Percentiles rank a stretch among this genome's conserved stretches.
phyloP scores from a whole-genome alignment of 2,113 vertebrate genomes.

The Malaclemys terrapin region DNA sequence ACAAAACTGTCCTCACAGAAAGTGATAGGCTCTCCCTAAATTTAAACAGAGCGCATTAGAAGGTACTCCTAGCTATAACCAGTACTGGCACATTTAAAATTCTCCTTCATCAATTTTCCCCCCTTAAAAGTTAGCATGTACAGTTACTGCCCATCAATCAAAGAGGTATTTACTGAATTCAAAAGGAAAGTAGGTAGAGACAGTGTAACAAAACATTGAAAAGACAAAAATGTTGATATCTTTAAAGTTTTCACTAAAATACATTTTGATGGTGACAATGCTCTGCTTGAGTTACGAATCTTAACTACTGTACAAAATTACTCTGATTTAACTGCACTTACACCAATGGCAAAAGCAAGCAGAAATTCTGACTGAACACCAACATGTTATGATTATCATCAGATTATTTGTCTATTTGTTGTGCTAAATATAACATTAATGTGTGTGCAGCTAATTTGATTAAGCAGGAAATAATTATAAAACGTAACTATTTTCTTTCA shows the following conservation, averaged over 20 bases:
- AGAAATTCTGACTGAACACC: neutral
- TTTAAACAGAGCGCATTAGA: conserved; percentile 14
- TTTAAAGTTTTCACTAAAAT: neutral
- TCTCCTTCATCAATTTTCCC: neutral
- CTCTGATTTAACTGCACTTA: neutral
- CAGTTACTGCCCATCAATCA: neutral
- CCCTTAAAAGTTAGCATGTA: neutral
- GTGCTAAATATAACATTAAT: neutral
- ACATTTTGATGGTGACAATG: neutral
- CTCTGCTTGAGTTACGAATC: neutral
- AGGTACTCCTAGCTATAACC: neutral
- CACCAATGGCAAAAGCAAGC: neutral
- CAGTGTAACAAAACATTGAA: neutral
- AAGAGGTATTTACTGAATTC: neutral
- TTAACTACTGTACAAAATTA: neutral
- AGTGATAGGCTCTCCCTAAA: conserved; percentile 93
- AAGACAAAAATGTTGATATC: neutral
- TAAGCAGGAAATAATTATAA: neutral
- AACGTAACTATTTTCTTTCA: neutral
- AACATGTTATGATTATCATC: neutral
- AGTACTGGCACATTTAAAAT: neutral
- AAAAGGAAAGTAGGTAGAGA: neutral
- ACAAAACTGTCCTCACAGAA: conserved; percentile 96
- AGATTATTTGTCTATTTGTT: neutral
- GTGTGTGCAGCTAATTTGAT: neutral